Evolutionary conservation across 2,797 vertebrate species (phyloP).

Genomic region (Lepilemur septentrionalis): DNA sequence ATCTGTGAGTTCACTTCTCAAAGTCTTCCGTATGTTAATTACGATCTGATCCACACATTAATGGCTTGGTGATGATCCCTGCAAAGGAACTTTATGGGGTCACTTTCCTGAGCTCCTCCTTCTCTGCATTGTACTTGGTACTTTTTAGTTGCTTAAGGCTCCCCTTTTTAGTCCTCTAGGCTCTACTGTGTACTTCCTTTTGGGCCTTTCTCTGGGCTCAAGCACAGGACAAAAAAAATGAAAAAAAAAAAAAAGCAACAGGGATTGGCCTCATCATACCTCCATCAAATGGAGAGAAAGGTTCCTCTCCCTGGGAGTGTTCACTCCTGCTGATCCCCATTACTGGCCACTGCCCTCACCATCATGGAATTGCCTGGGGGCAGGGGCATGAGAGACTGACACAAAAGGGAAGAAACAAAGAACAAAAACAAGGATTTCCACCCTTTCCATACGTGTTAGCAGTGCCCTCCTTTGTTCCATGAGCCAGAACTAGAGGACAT

Average conservation of each 20-base stretch:
- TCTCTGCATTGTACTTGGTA: not conserved
- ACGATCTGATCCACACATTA: not conserved
- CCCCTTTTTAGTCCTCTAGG: not conserved
- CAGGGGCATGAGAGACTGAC: not conserved
- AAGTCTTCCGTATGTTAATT: not conserved
- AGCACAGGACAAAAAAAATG: not conserved
- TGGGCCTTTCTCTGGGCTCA: not conserved
- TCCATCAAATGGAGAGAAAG: too few relatives aligned
- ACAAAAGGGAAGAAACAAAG: not conserved
- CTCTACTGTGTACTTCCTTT: not conserved
- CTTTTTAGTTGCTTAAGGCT: not conserved
- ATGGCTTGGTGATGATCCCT: not conserved
- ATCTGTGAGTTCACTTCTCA: not conserved
- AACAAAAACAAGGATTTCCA: not conserved
- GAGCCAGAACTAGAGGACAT: not conserved
- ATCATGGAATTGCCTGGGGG: not conserved
- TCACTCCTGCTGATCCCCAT: not conserved
- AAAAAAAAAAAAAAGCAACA: not conserved
- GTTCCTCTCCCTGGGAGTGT: not conserved
- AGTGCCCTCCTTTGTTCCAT: not conserved
- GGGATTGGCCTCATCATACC: not conserved
- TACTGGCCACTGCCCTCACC: not conserved
- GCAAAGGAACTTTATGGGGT: not conserved
- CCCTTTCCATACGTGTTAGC: not conserved
- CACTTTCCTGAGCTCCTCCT: not conserved